Base-by-base conservation (phyloP, 1,140 invertebrate genomes). In the Chymomyza costata region DNA sequence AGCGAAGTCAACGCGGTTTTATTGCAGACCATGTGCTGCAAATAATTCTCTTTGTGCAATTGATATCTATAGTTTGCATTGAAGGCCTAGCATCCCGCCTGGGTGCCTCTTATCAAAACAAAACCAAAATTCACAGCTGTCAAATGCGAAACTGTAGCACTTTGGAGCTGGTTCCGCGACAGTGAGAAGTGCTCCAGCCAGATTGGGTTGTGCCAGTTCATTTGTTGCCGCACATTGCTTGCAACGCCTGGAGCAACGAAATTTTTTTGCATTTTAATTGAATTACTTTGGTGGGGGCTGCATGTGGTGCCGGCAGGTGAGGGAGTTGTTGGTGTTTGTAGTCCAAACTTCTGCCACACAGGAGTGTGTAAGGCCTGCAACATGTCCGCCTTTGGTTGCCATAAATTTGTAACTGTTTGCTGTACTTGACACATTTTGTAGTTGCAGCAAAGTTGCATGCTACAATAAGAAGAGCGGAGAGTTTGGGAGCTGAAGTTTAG, bases 371-470 rank as follows among this genome's bases (percentile, higher is more conserved):
- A n/a, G n/a, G n/a, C n/a, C n/a, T n/a, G n/a, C n/a, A n/a, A n/a
- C n/a, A n/a, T n/a, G 21, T 25, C 21, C 21, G 21, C 21, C 8
- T 8, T 25, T 25, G 21, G 21, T 8, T 25, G 21, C 3, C 73
- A 78, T 78, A 78, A 80, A 78, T 78, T 69, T 71, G 63, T 78
- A 80, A 67, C 73, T 78, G 66, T 78, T 78, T 80, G 73, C 71
- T 80, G 71, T 80, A 78, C 71, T 78, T 78, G 73, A 76, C 71
- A 76, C 66, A 76, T 76, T 66, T 76, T 62, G 64, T 53, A 54
- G 71, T 43, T 71, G 62, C 14, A 44, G 78, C 63, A 61, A 50
- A 54, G 71, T 43, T 71, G 62, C 14, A 44, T 44, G 25, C 41
- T 28, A 15, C 28, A 25, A 28, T 21, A 10, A 43, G 49, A 17